Percentiles rank a stretch among this genome's conserved stretches.
Conservation (phyloP, 2,113 vertebrate genomes). For the Tragelaphus buxtoni region DNA sequence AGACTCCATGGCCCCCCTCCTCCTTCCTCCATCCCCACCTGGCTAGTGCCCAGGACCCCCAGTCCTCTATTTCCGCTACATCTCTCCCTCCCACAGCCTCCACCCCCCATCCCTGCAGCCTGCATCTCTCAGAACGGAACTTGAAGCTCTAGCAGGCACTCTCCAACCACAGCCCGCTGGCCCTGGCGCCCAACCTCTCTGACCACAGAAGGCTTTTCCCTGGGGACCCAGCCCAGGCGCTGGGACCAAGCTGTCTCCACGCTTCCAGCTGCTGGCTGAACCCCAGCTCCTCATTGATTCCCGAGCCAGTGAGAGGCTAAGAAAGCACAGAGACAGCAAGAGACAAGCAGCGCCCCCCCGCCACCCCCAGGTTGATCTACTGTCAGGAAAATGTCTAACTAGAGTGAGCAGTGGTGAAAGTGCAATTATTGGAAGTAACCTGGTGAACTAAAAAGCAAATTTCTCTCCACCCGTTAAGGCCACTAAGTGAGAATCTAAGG, state of each 20-base stretch:
- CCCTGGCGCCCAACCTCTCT: neutral
- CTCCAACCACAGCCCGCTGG: conserved; percentile 33
- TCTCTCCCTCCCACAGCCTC: neutral
- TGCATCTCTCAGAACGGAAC: neutral
- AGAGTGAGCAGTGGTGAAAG: neutral
- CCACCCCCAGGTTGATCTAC: no score
- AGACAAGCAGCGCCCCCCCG: accelerated
- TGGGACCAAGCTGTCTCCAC: neutral
- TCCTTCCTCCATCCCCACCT: neutral
- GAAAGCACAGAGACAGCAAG: neutral
- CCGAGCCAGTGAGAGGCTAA: neutral
- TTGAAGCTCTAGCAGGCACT: neutral
- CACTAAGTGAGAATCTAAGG: neutral
- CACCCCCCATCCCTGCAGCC: neutral
- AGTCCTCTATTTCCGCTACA: neutral
- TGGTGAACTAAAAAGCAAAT: neutral
- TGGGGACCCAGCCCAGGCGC: neutral
- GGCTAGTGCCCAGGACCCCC: neutral
- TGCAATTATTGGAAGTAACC: neutral
- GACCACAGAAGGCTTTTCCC: neutral
- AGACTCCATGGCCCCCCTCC: neutral
- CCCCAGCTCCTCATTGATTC: neutral
- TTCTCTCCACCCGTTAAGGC: neutral
- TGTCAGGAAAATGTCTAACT: neutral
- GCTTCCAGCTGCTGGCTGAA: neutral